These are phyloP conservation scores for Acrobeloides nanus DNA, from an alignment of 2,888 invertebrate species.

Conservation along the genomic window DNA sequence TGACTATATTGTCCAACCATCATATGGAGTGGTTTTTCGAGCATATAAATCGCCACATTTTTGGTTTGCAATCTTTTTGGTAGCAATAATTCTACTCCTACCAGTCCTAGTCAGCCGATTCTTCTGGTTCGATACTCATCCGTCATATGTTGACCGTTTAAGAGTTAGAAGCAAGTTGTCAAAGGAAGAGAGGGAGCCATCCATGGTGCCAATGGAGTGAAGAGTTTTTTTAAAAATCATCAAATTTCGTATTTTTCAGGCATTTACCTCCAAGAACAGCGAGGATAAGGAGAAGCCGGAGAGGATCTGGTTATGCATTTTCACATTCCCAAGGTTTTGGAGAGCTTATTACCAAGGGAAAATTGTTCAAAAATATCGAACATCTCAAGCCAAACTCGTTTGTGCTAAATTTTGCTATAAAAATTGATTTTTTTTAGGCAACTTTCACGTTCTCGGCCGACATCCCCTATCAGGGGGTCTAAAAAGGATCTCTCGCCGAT, in stretches of 20 bases:
- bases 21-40: constrained; percentile 41
- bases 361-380: constrained; percentile 44
- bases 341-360: constrained; percentile 72
- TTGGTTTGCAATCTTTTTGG: constrained; percentile 51
- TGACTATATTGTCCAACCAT: constrained; percentile 29
- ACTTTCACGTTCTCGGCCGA: too few relatives aligned
- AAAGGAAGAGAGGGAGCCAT: constrained; percentile 24
- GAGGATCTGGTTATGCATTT: constrained; percentile 93
- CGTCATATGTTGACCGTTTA: constrained; percentile 83
- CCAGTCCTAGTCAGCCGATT: constrained; percentile 67
- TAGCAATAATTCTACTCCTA: constrained; percentile 45
- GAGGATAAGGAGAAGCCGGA: constrained; percentile 70
- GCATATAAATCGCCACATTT: constrained; percentile 49
- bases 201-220: constrained; percentile 11
- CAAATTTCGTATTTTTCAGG: too few relatives aligned
- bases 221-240: constrained; percentile 6
- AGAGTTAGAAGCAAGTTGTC: constrained; percentile 67
- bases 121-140: constrained; percentile 81
- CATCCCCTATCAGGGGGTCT: too few relatives aligned
- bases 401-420: too few relatives aligned
- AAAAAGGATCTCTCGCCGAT: too few relatives aligned
- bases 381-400: too few relatives aligned
- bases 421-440: too few relatives aligned
- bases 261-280: constrained; percentile 42
- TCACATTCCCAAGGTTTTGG: constrained; percentile 96